A percentile compares a stretch with the other conserved stretches of the same genome.
Evolutionary conservation across 2,113 vertebrate genomes (phyloP).

Genomic region (Ploceus nigricollis): DNA sequence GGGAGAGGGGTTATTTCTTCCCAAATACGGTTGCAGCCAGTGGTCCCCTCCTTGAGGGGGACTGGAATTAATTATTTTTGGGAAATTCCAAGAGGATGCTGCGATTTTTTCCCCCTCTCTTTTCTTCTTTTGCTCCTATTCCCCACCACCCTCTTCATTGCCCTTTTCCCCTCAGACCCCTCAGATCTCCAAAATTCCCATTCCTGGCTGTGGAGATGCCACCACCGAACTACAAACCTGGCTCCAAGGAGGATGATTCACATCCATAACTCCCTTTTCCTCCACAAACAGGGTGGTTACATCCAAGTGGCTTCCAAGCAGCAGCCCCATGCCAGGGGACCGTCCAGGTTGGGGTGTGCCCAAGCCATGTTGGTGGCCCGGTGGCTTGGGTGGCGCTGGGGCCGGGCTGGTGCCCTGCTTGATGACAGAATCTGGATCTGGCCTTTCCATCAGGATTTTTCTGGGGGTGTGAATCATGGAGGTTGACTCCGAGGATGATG

Average conservation of each 20-base stretch:
- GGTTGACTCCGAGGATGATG: background rate
- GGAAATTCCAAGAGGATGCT: background rate
- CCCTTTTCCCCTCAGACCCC: background rate
- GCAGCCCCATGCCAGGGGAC: background rate
- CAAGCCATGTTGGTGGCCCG: background rate
- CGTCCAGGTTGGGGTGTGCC: background rate
- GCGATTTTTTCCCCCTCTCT: background rate
- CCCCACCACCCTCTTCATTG: background rate
- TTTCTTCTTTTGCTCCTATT: background rate
- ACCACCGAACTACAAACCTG: background rate
- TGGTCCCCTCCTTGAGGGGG: accelerated
- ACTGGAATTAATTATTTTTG: background rate
- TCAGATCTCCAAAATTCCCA: background rate
- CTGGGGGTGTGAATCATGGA: background rate
- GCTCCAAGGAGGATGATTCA: background rate
- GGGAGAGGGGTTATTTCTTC: background rate
- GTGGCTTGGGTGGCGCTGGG: background rate
- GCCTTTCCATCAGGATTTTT: background rate
- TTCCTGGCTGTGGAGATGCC: background rate
- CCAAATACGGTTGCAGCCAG: accelerated
- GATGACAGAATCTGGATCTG: background rate
- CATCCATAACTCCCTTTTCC: background rate
- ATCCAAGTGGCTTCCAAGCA: background rate
- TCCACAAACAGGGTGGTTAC: background rate
- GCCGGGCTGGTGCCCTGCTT: background rate